Percentiles rank a stretch among this genome's conserved stretches.
These are phyloP conservation scores for Listronotus oregonensis DNA, from an alignment of 1,140 invertebrate genomes.

Conservation along the genomic window DNA sequence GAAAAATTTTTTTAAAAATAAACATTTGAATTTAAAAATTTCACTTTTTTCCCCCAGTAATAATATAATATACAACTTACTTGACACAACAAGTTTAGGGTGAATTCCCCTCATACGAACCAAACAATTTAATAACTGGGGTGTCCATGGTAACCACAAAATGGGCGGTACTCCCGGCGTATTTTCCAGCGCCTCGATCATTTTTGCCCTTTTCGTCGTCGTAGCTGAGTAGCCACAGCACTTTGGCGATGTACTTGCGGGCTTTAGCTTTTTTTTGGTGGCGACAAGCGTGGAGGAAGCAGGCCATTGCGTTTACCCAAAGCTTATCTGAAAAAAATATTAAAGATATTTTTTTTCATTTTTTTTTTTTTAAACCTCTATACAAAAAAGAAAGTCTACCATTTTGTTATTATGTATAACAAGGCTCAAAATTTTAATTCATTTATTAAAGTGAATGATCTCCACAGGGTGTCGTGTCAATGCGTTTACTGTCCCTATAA, in stretches of 20 bases:
- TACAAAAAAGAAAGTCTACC: too few species aligned
- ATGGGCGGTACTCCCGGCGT: conserved; percentile 90
- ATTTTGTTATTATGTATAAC: too few species aligned
- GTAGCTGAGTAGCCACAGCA: conserved; percentile 93
- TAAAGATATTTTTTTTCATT: too few species aligned
- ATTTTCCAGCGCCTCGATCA: conserved; percentile 92
- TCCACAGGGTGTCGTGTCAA: too few species aligned
- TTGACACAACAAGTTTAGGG: conserved; percentile 86
- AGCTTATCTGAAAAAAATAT: conserved; percentile 54
- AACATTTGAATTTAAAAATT: too few species aligned
- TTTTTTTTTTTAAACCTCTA: too few species aligned
- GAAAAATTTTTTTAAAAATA: too few species aligned
- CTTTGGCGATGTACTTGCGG: conserved; percentile 94
- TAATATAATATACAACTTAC: conserved; percentile 56
- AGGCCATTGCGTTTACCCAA: conserved; percentile 91
- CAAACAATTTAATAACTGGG: conserved; percentile 90
- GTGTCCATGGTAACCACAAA: conserved; percentile 97
- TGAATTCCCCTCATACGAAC: conserved; percentile 90
- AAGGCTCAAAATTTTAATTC: too few species aligned
- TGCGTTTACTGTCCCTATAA: too few species aligned
- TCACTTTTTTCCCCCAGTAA: too few species aligned
- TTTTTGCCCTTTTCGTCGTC: conserved; percentile 82
- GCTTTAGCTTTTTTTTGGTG: conserved; percentile 96
- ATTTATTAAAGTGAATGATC: too few species aligned
- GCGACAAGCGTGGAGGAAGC: conserved; percentile 92